A percentile compares a stretch with the other conserved stretches of the same genome.
Conservation (phyloP, 2,797 vertebrate genomes). For the Anableps anableps region DNA sequence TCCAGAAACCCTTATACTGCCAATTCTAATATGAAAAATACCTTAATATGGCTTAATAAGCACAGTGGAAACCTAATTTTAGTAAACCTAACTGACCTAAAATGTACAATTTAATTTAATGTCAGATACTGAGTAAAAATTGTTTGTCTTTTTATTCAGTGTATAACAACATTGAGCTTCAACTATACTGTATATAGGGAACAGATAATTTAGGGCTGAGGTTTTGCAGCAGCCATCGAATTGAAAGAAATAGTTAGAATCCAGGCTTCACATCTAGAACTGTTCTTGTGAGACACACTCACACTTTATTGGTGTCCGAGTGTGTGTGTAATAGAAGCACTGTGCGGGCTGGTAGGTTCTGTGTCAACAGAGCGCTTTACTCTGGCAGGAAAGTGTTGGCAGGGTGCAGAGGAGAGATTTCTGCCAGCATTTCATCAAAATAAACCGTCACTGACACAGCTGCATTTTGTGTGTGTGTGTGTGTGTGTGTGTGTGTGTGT, state of each 20-base stretch:
- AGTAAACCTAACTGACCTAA: background rate
- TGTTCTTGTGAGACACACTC: background rate
- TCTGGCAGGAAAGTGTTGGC: conserved; percentile 2
- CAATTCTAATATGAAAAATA: background rate
- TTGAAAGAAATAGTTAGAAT: conserved; percentile 2
- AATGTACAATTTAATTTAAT: background rate
- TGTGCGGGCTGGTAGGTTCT: background rate
- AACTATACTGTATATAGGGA: background rate
- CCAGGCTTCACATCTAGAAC: background rate
- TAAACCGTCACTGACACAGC: background rate
- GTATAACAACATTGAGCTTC: background rate
- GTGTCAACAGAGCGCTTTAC: background rate
- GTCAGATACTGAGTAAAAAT: background rate
- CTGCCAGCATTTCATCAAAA: conserved; percentile 2
- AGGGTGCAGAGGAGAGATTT: conserved; percentile 6
- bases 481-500: background rate
- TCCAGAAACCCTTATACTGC: background rate
- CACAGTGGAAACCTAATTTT: background rate
- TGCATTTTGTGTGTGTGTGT: background rate
- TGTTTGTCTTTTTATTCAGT: background rate
- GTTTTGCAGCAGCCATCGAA: background rate
- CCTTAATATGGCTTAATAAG: background rate
- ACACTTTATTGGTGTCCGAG: background rate
- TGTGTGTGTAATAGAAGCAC: background rate
- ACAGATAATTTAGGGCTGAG: background rate